Conservation (phyloP, 1,140 invertebrate species). For the Tetragnatha versicolor region DNA sequence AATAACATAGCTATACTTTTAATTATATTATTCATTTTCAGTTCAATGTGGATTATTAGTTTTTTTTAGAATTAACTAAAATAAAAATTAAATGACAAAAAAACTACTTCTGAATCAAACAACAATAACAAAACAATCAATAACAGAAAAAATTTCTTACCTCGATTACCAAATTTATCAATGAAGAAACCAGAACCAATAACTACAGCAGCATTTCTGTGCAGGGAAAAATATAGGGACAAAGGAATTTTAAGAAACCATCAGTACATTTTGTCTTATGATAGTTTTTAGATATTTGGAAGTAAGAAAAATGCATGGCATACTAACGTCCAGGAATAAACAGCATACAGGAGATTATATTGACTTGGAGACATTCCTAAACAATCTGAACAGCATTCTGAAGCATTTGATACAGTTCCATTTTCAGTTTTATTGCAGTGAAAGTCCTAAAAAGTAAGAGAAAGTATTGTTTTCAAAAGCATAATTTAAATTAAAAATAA, state of each 20-base stretch:
- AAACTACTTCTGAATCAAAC: not conserved
- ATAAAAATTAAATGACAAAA: not conserved
- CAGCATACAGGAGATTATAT: slow-evolving; percentile 66
- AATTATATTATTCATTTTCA: too few species aligned
- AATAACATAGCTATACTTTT: not conserved
- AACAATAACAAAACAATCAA: not conserved
- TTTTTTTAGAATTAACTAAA: not conserved
- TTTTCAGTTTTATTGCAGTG: slow-evolving; percentile 33
- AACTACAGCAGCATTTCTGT: slow-evolving; percentile 66
- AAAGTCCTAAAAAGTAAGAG: slow-evolving; percentile 30
- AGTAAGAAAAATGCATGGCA: not conserved
- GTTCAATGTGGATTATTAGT: not conserved
- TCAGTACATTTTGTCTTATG: not conserved
- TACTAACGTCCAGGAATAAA: slow-evolving; percentile 67
- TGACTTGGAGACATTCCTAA: slow-evolving; percentile 63
- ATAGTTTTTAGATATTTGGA: not conserved
- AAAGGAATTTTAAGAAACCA: slow-evolving; percentile 6
- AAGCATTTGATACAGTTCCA: slow-evolving; percentile 28
- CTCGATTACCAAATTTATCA: slow-evolving; percentile 65
- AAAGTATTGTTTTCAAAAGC: not conserved
- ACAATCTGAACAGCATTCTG: slow-evolving; percentile 62
- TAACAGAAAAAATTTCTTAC: slow-evolving; percentile 57
- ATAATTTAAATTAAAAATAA: too few species aligned
- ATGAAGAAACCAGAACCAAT: slow-evolving; percentile 65
- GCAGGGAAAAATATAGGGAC: too few species aligned